Percentiles rank a stretch among this genome's conserved stretches.
These are phyloP conservation scores for Cervus canadensis DNA, from an alignment of 2,113 vertebrate genomes.

Conservation along the genomic window DNA sequence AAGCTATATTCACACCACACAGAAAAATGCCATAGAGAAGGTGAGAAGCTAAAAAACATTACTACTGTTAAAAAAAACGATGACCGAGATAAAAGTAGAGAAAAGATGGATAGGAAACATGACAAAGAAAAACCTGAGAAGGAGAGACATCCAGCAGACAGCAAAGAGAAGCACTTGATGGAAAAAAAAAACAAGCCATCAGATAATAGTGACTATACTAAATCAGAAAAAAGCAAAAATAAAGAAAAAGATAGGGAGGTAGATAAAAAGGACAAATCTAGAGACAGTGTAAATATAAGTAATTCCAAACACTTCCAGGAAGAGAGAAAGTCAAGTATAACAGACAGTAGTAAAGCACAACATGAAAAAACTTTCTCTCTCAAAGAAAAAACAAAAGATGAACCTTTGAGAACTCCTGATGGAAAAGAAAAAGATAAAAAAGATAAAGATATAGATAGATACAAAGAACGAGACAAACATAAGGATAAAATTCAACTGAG, in stretches of 20 bases:
- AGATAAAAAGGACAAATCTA: constrained; percentile 89
- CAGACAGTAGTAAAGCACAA: constrained; percentile 83
- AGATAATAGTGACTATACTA: constrained; percentile 88
- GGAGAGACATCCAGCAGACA: constrained; percentile 86
- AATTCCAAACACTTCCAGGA: constrained; percentile 87
- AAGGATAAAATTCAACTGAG: constrained; percentile 89
- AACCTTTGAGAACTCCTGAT: constrained; percentile 87
- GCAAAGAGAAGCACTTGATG: constrained; percentile 86
- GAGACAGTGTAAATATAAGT: constrained; percentile 78
- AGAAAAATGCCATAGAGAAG: constrained; percentile 92
- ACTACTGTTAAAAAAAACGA: constrained; percentile 86
- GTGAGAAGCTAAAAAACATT: constrained; percentile 88
- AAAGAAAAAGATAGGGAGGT: constrained; percentile 90
- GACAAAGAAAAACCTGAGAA: constrained; percentile 90
- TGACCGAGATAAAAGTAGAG: constrained; percentile 92
- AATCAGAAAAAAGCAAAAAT: constrained; percentile 87
- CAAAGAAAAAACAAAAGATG: constrained; percentile 93
- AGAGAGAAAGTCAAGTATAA: constrained; percentile 85
- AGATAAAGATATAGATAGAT: constrained; percentile 91
- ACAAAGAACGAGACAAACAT: constrained; percentile 91
- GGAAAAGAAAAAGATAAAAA: constrained; percentile 92
- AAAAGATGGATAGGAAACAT: constrained; percentile 90
- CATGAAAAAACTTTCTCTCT: constrained; percentile 82
- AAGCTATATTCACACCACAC: constrained; percentile 80
- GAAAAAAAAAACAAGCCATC: constrained; percentile 89